These are phyloP conservation scores for Chalcis sispes DNA, from an alignment of 2,888 invertebrate genomes.

Conservation along the genomic window DNA sequence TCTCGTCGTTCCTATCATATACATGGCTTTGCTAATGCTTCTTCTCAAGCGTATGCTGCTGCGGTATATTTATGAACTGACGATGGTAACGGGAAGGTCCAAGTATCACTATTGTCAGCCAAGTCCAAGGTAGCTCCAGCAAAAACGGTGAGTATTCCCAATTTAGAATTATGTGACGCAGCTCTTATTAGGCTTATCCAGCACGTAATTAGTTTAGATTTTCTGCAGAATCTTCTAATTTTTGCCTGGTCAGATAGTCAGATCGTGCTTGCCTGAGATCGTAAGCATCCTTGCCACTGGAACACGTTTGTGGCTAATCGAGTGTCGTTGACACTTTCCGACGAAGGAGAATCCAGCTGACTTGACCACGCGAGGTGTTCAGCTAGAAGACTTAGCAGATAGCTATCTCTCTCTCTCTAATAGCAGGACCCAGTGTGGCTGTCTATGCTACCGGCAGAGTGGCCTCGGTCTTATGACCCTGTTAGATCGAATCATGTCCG, in stretches of 20 bases:
- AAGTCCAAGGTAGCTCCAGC: not conserved
- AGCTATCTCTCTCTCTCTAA: not conserved
- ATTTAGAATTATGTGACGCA: not conserved
- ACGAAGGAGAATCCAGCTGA: constrained; percentile 40
- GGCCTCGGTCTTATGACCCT: constrained; percentile 11
- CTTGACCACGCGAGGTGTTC: no score
- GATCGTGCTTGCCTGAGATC: constrained; percentile 61
- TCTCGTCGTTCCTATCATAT: not conserved
- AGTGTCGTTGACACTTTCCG: no score
- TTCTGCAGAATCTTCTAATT: constrained; percentile 29
- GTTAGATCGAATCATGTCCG: not conserved
- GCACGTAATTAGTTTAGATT: not conserved
- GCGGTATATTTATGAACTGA: not conserved
- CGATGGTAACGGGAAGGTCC: not conserved
- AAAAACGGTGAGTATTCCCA: not conserved
- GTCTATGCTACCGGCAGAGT: constrained; percentile 3
- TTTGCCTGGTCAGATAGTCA: no score
- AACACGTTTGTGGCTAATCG: constrained; percentile 57
- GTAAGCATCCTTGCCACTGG: no score
- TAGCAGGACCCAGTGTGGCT: not conserved
- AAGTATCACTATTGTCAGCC: not conserved
- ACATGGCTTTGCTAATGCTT: not conserved
- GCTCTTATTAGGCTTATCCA: not conserved
- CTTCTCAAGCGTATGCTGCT: constrained; percentile 1
- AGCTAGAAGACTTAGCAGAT: not conserved